Evolutionary conservation across 2,113 vertebrate genomes (phyloP).

Genomic region (Strix aluco): DNA sequence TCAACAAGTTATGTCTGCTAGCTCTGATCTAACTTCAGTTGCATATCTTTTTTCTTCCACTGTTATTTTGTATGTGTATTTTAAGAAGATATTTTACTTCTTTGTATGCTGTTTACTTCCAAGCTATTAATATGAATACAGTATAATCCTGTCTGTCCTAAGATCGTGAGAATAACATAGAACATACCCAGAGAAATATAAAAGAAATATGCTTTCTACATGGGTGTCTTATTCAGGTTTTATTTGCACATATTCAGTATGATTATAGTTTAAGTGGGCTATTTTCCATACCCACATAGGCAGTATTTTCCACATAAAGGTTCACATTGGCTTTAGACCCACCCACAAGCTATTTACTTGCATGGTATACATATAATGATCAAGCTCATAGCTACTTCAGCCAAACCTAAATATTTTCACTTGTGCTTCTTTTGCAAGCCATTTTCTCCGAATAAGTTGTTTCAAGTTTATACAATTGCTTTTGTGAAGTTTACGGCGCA

Average conservation of each 20-base stretch:
- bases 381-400: neutral
- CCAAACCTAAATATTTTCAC: constrained; percentile 59
- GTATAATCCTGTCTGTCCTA: neutral
- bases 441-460: neutral
- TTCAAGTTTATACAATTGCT: neutral
- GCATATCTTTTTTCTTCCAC: neutral
- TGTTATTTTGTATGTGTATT: neutral
- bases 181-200: neutral
- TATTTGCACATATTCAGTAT: constrained; percentile 38
- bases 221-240: constrained; percentile 10
- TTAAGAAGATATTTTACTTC: neutral
- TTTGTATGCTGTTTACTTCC: neutral
- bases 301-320: constrained; percentile 60
- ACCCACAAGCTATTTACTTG: constrained; percentile 54
- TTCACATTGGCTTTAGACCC: constrained; percentile 32
- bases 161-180: neutral
- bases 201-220: neutral
- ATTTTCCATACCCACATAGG: constrained; percentile 48
- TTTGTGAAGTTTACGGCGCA: neutral
- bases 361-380: neutral
- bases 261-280: constrained; percentile 38
- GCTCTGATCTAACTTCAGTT: neutral
- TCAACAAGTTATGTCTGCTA: neutral
- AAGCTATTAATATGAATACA: neutral
- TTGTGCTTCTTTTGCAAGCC: neutral